Percentiles rank a stretch among this genome's conserved stretches.
These are phyloP conservation scores for Epinotia demarniana DNA, from an alignment of 2,888 invertebrate genomes.

Conservation along the genomic window DNA sequence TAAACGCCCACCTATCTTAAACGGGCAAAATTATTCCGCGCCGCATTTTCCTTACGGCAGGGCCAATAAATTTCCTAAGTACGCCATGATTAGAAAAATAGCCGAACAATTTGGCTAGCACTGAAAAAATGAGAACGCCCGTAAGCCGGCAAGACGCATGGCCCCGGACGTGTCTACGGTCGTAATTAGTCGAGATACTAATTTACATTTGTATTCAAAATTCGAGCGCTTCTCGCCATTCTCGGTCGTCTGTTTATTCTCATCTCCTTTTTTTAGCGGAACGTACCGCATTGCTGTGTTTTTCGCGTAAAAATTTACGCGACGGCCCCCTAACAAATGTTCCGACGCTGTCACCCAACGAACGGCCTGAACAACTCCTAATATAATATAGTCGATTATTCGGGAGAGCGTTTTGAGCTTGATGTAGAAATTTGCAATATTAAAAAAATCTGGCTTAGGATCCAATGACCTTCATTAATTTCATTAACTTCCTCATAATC, in stretches of 20 bases:
- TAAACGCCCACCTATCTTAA: constrained; percentile 6
- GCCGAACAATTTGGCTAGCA: constrained; percentile 70
- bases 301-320: constrained; percentile 82
- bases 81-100: constrained; percentile 73
- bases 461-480: too few species aligned
- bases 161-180: constrained; percentile 79
- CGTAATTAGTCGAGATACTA: constrained; percentile 85
- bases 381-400: constrained; percentile 42
- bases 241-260: constrained; percentile 83
- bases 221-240: constrained; percentile 82
- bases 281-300: constrained; percentile 83
- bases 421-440: background rate
- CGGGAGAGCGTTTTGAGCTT: background rate
- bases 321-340: constrained; percentile 76
- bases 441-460: background rate
- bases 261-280: constrained; percentile 77
- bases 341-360: constrained; percentile 60
- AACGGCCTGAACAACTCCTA: constrained; percentile 70
- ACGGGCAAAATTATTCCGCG: constrained; percentile 22
- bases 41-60: constrained; percentile 30
- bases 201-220: constrained; percentile 86
- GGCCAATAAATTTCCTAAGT: constrained; percentile 53
- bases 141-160: constrained; percentile 83
- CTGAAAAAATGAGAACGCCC: constrained; percentile 74
- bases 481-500: too few species aligned